phyloP scores from a whole-genome alignment of 2,113 vertebrate genomes.

The Steatornis caripensis region DNA sequence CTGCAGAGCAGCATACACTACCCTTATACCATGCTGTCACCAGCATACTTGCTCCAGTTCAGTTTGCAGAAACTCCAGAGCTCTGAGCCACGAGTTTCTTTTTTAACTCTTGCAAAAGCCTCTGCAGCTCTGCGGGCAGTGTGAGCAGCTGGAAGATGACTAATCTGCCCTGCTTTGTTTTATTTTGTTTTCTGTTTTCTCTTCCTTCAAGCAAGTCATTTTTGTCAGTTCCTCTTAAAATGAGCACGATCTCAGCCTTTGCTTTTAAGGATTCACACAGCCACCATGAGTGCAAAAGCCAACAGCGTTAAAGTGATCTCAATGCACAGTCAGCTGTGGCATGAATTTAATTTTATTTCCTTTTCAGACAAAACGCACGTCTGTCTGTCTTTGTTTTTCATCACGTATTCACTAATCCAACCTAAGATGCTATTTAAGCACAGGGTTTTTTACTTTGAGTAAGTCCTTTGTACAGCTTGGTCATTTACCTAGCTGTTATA shows the following conservation, averaged over 20 bases:
- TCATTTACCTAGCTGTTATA: neutral
- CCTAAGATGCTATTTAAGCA: neutral
- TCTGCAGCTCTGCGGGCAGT: neutral
- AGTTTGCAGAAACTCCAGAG: neutral
- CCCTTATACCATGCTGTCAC: neutral
- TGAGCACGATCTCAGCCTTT: neutral
- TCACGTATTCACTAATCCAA: neutral
- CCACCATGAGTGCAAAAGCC: neutral
- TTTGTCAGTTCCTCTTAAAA: neutral
- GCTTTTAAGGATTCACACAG: neutral
- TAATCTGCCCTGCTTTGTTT: neutral
- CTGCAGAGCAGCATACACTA: neutral
- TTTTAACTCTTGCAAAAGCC: neutral
- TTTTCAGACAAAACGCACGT: neutral
- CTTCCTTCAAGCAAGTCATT: neutral
- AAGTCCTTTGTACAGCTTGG: constrained; percentile 8
- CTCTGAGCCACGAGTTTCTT: neutral
- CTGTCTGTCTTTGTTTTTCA: constrained; percentile 52
- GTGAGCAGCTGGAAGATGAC: neutral
- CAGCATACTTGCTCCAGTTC: neutral
- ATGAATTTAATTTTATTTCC: constrained; percentile 28
- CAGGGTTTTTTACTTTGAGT: constrained; percentile 1
- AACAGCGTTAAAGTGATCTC: neutral
- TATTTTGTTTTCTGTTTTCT: neutral
- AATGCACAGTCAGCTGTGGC: neutral